Percentiles rank a stretch among this genome's conserved stretches.
Conservation (phyloP, 2,888 invertebrate genomes). For the Leptogaster cylindrica region DNA sequence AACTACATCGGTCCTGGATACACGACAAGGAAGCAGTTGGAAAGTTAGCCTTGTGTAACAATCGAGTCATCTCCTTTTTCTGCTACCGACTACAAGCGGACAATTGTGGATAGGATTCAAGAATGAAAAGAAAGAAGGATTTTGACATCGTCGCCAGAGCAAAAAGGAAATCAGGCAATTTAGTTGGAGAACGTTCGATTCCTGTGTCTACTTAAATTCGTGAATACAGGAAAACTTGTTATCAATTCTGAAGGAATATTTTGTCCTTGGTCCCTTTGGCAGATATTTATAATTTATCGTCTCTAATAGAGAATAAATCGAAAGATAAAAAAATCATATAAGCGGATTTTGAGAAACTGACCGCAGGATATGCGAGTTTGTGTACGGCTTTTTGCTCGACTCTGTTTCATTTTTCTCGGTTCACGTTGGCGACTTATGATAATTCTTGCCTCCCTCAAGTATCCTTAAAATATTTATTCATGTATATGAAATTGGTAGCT, state of each 20-base stretch:
- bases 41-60: constrained; percentile 41
- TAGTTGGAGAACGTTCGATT: constrained; percentile 24
- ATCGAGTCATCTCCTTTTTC: constrained; percentile 36
- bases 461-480: constrained; percentile 47
- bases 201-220: constrained; percentile 19
- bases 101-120: constrained; percentile 29
- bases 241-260: constrained; percentile 39
- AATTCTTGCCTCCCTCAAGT: constrained; percentile 44
- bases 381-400: no score
- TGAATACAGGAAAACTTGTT: constrained; percentile 32
- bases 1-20: constrained; percentile 11
- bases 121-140: constrained; percentile 27
- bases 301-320: constrained; percentile 50
- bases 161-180: constrained; percentile 46
- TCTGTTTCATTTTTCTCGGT: no score
- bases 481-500: constrained; percentile 22
- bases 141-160: constrained; percentile 43
- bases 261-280: constrained; percentile 41
- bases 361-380: constrained; percentile 46
- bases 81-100: constrained; percentile 5
- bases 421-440: constrained; percentile 43
- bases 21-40: not conserved
- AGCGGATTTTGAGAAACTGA: constrained; percentile 49
- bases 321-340: constrained; percentile 49
- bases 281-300: constrained; percentile 49